Conservation (phyloP, 2,888 invertebrate genomes). For the Seira musarum region DNA sequence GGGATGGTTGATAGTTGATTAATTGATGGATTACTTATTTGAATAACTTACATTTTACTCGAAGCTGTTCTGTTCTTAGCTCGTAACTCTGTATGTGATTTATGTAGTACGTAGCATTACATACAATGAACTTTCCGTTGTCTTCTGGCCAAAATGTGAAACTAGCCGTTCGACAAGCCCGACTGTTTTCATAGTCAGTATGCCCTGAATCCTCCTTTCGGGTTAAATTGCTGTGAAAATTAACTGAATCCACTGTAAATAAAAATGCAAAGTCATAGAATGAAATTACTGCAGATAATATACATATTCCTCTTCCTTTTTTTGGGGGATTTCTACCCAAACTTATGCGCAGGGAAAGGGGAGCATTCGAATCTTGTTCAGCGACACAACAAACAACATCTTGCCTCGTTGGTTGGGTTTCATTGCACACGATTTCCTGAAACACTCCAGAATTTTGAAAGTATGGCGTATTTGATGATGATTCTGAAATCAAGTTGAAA, state of each 20-base stretch:
- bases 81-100: background rate
- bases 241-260: too few species aligned
- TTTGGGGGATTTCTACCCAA: too few species aligned
- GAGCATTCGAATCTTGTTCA: too few species aligned
- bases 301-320: too few species aligned
- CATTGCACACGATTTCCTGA: conserved; percentile 6
- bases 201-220: too few species aligned
- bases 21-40: background rate
- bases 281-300: too few species aligned
- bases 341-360: too few species aligned
- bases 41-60: conserved; percentile 29
- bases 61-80: background rate
- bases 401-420: background rate
- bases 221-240: too few species aligned
- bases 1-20: background rate
- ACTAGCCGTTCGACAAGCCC: background rate
- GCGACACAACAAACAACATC: background rate
- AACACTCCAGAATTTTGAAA: background rate
- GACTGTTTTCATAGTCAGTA: background rate
- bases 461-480: background rate
- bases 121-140: conserved; percentile 27
- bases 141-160: conserved; percentile 21
- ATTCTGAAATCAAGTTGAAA: too few species aligned
- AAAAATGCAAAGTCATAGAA: too few species aligned
- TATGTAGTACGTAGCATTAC: background rate